Evolutionary conservation across 2,113 vertebrate species (phyloP).

Genomic region (Pholis gunnellus): DNA sequence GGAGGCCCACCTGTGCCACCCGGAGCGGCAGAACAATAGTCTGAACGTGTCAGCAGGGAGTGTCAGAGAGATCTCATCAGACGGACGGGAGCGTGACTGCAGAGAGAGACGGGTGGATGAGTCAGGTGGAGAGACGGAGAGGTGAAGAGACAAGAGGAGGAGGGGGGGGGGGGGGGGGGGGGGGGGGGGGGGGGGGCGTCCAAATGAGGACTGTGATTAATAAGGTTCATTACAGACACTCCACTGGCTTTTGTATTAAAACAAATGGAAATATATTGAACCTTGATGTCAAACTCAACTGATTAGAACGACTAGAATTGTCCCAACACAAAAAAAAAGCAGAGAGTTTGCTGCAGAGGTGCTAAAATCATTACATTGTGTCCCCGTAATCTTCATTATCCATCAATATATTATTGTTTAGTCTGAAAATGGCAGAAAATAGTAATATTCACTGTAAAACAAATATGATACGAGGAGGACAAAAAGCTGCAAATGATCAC

Average conservation of each 20-base stretch:
- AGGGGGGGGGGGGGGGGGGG: conserved; percentile 8
- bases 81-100: conserved; percentile 40
- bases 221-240: conserved; percentile 51
- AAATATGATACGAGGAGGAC: not conserved
- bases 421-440: not conserved
- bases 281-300: not conserved
- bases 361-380: rapidly evolving
- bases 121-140: conserved; percentile 55
- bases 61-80: conserved; percentile 57
- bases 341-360: not conserved
- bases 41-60: conserved; percentile 56
- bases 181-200: conserved; percentile 17
- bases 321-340: too few relatives aligned
- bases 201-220: conserved; percentile 52
- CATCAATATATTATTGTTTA: not conserved
- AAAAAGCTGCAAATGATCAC: not conserved
- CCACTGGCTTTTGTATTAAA: conserved; percentile 1
- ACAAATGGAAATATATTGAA: conserved; percentile 22
- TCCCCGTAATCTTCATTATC: not conserved
- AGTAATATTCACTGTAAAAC: not conserved
- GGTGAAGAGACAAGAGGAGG: conserved; percentile 41
- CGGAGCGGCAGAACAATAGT: conserved; percentile 51
- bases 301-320: not conserved
- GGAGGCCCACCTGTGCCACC: conserved; percentile 72
- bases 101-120: conserved; percentile 51